These are phyloP conservation scores for Hydropotes inermis DNA, from an alignment of 2,113 vertebrate species.

Conservation along the genomic window DNA sequence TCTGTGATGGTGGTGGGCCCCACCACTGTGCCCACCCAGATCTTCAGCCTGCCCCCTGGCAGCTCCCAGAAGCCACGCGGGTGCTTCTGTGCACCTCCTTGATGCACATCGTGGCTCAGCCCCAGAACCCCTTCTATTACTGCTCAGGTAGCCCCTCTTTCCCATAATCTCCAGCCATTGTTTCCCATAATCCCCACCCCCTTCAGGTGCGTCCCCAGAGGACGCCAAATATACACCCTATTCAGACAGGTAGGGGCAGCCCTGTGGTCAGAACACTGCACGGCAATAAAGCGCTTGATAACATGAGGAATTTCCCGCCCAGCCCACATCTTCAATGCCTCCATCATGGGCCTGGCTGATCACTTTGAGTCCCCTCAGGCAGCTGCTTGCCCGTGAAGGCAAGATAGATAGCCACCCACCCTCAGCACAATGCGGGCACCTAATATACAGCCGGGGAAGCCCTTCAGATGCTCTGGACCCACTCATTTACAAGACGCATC, in stretches of 20 bases:
- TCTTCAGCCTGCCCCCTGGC: constrained; percentile 3
- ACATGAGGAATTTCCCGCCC: neutral
- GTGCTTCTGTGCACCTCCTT: neutral
- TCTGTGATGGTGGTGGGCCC: neutral
- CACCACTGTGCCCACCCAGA: neutral
- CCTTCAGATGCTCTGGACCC: neutral
- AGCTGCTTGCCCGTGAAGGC: neutral
- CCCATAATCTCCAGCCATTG: too few relatives aligned
- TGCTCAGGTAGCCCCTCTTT: too few relatives aligned
- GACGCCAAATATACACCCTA: too few relatives aligned
- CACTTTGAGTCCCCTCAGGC: neutral
- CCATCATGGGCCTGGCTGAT: too few relatives aligned
- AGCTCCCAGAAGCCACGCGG: neutral
- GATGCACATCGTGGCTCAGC: neutral
- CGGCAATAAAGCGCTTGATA: too few relatives aligned
- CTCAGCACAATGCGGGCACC: neutral
- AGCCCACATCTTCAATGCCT: neutral
- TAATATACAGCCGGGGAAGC: neutral
- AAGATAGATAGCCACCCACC: neutral
- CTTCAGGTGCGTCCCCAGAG: too few relatives aligned
- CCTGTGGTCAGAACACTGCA: too few relatives aligned
- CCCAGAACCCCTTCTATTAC: neutral
- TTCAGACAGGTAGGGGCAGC: neutral
- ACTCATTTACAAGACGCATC: too few relatives aligned
- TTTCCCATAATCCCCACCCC: too few relatives aligned